A percentile compares a stretch with the other conserved stretches of the same genome.
These are phyloP conservation scores for Hippopotamyrus pictus DNA, from an alignment of 2,797 vertebrate genomes.

Conservation along the genomic window DNA sequence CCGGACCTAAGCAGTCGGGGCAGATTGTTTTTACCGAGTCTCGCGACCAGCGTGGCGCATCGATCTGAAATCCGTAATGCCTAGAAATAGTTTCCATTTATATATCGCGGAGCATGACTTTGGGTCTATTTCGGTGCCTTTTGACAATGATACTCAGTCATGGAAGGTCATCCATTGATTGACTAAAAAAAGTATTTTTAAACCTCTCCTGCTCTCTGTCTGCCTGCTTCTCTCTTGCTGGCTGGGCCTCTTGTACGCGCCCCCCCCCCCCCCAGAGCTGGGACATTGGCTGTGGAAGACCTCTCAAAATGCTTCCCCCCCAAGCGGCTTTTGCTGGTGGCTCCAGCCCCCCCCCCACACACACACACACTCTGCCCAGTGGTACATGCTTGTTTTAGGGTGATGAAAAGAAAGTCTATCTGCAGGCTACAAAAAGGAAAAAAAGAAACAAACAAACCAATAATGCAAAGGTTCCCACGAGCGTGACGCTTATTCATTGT, in stretches of 20 bases:
- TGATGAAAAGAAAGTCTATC: background rate
- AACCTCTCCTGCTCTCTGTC: background rate
- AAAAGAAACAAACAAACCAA: background rate
- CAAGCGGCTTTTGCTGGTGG: background rate
- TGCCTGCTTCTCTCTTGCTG: background rate
- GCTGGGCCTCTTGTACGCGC: background rate
- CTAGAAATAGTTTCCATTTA: background rate
- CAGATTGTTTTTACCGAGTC: background rate
- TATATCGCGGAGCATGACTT: constrained; percentile 5
- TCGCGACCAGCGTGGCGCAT: background rate
- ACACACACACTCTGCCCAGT: background rate
- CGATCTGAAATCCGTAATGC: background rate
- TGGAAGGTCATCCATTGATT: constrained; percentile 21
- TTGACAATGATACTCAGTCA: constrained; percentile 17
- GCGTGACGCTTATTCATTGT: background rate
- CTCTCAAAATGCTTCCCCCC: background rate
- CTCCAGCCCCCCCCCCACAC: too few species aligned
- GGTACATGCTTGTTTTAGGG: background rate
- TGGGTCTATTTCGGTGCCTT: constrained; percentile 14
- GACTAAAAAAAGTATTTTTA: constrained; percentile 21
- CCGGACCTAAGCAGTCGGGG: background rate
- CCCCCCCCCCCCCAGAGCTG: background rate
- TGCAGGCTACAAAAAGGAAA: background rate
- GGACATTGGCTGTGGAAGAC: constrained; percentile 2
- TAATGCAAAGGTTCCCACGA: background rate